Percentiles rank a stretch among this genome's conserved stretches.
These are phyloP conservation scores for Stichopus chloronotus DNA, from an alignment of 35 echinoderm and acorn worm genomes.

Conservation along the genomic window DNA sequence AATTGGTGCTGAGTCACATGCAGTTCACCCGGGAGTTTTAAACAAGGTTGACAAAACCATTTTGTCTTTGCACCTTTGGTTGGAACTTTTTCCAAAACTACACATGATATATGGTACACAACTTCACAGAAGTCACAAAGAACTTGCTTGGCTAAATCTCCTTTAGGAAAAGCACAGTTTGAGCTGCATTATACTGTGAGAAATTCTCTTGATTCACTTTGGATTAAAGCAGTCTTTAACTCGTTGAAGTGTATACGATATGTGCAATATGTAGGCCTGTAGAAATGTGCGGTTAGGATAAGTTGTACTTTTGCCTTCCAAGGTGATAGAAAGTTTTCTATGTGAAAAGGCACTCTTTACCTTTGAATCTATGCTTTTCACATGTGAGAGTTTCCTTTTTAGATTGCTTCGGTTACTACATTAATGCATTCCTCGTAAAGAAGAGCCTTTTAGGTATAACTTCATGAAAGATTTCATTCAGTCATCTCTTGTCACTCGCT, in stretches of 20 bases:
- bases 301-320: not conserved
- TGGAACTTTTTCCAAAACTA: not conserved
- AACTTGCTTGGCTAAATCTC: conserved; percentile 3
- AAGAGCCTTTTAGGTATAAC: not conserved
- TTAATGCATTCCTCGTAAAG: not conserved
- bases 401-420: not conserved
- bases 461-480: not conserved
- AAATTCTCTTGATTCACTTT: not conserved
- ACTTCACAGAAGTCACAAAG: conserved; percentile 3
- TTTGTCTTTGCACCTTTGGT: conserved; percentile 4
- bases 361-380: conserved; percentile 9
- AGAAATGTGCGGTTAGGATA: not conserved
- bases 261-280: not conserved
- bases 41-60: not conserved
- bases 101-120: conserved; percentile 16
- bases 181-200: not conserved
- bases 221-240: not conserved
- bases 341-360: not conserved
- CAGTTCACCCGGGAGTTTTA: conserved; percentile 14
- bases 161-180: conserved; percentile 16
- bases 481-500: not conserved
- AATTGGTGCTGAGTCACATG: too few species aligned
- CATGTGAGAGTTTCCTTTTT: not conserved
- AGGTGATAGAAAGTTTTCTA: not conserved
- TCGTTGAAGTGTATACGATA: conserved; percentile 3